phyloP scores from a whole-genome alignment of 2,888 invertebrate species.

The Protophormia terraenovae region DNA sequence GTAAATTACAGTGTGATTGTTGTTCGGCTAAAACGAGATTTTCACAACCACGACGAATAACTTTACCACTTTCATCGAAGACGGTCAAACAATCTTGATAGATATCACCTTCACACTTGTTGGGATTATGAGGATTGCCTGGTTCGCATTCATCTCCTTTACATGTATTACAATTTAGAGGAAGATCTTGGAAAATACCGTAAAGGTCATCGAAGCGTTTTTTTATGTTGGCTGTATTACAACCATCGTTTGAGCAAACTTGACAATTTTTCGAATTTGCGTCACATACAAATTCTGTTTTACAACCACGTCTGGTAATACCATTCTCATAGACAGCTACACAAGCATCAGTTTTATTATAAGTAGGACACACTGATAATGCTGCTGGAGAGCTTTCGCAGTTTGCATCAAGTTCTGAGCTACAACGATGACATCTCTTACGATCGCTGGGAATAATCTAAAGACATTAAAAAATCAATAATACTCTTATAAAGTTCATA shows the following conservation, averaged over 20 bases:
- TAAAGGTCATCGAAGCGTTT: slow-evolving; percentile 65
- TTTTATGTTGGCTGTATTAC: slow-evolving; percentile 69
- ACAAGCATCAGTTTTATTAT: slow-evolving; percentile 66
- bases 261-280: slow-evolving; percentile 63
- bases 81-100: slow-evolving; percentile 71
- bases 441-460: slow-evolving; percentile 69
- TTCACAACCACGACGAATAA: slow-evolving; percentile 71
- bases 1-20: slow-evolving; percentile 51
- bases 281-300: slow-evolving; percentile 68
- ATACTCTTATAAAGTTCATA: not conserved
- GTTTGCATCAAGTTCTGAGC: slow-evolving; percentile 59
- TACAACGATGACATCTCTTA: slow-evolving; percentile 70
- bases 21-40: slow-evolving; percentile 42
- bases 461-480: not conserved
- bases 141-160: slow-evolving; percentile 51
- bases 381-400: slow-evolving; percentile 65
- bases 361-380: slow-evolving; percentile 65
- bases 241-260: slow-evolving; percentile 66
- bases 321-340: slow-evolving; percentile 67
- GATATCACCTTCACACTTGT: slow-evolving; percentile 67
- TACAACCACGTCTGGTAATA: slow-evolving; percentile 70
- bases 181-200: slow-evolving; percentile 71
- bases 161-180: slow-evolving; percentile 71
- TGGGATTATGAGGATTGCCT: slow-evolving; percentile 18
- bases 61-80: slow-evolving; percentile 60